Percentiles rank a stretch among this genome's conserved stretches.
Conservation (phyloP, 2,113 vertebrate species). For the Syngnathus typhle region DNA sequence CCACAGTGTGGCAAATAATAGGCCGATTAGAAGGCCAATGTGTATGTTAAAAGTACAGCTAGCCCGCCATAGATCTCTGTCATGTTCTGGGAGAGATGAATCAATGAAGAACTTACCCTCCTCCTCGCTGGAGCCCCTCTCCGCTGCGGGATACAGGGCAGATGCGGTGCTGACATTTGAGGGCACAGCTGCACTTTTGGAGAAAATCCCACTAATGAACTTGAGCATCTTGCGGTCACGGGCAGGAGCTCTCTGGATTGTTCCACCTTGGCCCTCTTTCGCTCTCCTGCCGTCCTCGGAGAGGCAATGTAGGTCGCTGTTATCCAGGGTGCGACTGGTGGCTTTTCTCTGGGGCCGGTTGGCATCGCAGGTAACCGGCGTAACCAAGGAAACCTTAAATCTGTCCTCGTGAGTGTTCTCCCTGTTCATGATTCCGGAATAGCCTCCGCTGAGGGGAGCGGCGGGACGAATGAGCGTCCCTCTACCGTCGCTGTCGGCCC, state of each 20-base stretch:
- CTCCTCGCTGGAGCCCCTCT: conserved; percentile 72
- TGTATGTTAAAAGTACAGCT: background rate
- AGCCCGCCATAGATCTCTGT: background rate
- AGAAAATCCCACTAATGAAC: conserved; percentile 95
- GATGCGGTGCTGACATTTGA: conserved; percentile 61
- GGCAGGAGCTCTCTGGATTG: conserved; percentile 72
- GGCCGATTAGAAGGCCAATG: background rate
- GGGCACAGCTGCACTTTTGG: conserved; percentile 79
- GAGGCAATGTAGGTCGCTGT: conserved; percentile 82
- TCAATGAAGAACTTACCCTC: conserved; percentile 64
- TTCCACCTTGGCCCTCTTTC: conserved; percentile 60
- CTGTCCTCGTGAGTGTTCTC: conserved; percentile 74
- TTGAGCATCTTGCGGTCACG: conserved; percentile 93
- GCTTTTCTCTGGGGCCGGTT: conserved; percentile 78
- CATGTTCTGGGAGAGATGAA: background rate
- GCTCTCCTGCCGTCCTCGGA: conserved; percentile 69
- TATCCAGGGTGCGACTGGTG: conserved; percentile 89
- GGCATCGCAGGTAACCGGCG: conserved; percentile 43
- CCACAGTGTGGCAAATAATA: background rate
- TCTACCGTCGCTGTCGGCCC: conserved; percentile 81
- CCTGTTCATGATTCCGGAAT: conserved; percentile 49
- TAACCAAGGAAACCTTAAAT: conserved; percentile 62
- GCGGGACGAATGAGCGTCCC: conserved; percentile 58
- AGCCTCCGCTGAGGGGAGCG: conserved; percentile 48
- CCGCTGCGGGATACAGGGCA: conserved; percentile 61